Percentiles rank a stretch among this genome's conserved stretches.
These are phyloP conservation scores for Microctenopoma lineatum DNA, from an alignment of 2,797 vertebrate genomes.

Conservation along the genomic window DNA sequence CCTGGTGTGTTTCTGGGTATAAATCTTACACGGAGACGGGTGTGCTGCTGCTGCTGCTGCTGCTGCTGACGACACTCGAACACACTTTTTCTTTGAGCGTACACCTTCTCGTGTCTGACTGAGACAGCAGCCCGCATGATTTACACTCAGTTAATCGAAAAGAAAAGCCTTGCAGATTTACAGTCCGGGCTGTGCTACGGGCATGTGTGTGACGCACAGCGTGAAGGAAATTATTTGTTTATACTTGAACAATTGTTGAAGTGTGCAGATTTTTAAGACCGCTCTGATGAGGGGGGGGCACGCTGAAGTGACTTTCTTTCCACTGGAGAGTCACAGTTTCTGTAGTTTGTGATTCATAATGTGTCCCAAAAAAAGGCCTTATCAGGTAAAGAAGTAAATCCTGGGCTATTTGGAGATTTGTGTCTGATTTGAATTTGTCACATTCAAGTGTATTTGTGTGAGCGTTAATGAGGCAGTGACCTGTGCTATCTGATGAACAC, in stretches of 20 bases:
- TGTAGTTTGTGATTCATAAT: slow-evolving; percentile 14
- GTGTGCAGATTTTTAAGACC: slow-evolving; percentile 33
- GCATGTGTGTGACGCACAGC: slow-evolving; percentile 24
- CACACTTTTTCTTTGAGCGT: slow-evolving; percentile 44
- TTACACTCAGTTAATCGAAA: slow-evolving; percentile 46
- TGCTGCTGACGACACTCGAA: slow-evolving; percentile 23
- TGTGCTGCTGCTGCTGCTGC: slow-evolving; percentile 22
- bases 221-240: slow-evolving; percentile 57
- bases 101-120: slow-evolving; percentile 63
- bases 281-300: not conserved
- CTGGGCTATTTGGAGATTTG: slow-evolving; percentile 22
- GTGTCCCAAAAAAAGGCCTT: not conserved
- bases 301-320: not conserved
- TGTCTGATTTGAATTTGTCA: slow-evolving; percentile 68
- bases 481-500: slow-evolving; percentile 84
- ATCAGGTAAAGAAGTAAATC: slow-evolving; percentile 2
- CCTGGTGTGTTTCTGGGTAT: slow-evolving; percentile 48
- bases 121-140: slow-evolving; percentile 62
- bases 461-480: slow-evolving; percentile 85
- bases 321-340: not conserved
- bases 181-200: slow-evolving; percentile 42
- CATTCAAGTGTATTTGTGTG: slow-evolving; percentile 65
- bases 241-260: slow-evolving; percentile 41
- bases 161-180: slow-evolving; percentile 70
- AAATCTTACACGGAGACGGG: slow-evolving; percentile 39